Conservation (phyloP, 2,797 vertebrate species). For the Danio tinwini region DNA sequence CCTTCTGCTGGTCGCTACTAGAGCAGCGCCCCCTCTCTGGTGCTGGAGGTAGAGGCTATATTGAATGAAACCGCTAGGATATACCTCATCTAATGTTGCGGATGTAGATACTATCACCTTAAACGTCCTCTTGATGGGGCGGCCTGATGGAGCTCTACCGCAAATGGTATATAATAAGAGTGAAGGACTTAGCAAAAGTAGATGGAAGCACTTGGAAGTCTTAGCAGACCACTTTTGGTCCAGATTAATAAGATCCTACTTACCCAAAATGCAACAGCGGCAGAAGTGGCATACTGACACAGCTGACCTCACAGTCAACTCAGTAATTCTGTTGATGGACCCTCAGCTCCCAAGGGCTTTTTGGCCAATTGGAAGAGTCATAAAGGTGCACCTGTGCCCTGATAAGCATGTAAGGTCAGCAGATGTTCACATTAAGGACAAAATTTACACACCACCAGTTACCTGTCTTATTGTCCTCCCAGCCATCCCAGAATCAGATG, state of each 20-base stretch:
- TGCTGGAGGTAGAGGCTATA: neutral
- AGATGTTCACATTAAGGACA: neutral
- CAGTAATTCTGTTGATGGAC: neutral
- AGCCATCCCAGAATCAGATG: neutral
- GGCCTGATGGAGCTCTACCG: neutral
- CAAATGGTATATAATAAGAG: neutral
- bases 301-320: neutral
- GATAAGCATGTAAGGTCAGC: neutral
- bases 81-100: no score
- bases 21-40: no score
- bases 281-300: neutral
- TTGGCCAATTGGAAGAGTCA: neutral
- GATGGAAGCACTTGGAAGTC: neutral
- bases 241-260: no score
- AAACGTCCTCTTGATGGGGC: neutral
- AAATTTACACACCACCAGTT: neutral
- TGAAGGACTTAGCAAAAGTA: neutral
- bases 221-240: neutral
- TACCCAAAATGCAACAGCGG: neutral
- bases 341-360: neutral
- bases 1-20: no score
- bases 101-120: neutral
- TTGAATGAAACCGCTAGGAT: no score
- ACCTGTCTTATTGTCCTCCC: neutral
- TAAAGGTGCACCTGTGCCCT: neutral